phyloP scores from a whole-genome alignment of 1,140 invertebrate genomes.

The Caenorhabditis latens region DNA sequence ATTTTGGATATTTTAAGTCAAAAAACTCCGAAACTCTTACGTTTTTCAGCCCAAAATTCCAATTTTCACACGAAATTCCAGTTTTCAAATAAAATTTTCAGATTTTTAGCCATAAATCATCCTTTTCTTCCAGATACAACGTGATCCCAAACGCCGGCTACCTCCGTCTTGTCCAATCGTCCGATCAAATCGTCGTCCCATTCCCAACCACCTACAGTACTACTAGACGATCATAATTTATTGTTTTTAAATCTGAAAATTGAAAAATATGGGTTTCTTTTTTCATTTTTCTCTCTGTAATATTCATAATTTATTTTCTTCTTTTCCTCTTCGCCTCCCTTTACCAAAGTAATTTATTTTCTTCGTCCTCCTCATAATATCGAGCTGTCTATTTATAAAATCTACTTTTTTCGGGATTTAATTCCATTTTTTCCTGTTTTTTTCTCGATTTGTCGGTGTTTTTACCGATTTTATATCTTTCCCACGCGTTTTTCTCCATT shows the following conservation, averaged over 20 bases:
- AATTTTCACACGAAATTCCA: slow-evolving; percentile 80
- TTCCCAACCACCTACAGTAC: slow-evolving; percentile 71
- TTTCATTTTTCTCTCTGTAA: background rate
- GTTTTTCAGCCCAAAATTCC: background rate
- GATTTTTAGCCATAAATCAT: slow-evolving; percentile 87
- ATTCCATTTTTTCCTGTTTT: background rate
- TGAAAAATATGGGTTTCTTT: background rate
- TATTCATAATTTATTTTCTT: slow-evolving; percentile 17
- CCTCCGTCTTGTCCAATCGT: slow-evolving; percentile 67
- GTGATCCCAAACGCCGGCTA: slow-evolving; percentile 96
- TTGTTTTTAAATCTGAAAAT: background rate
- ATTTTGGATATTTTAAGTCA: too few species aligned
- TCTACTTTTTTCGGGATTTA: background rate
- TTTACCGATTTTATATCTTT: slow-evolving; percentile 3
- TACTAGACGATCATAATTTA: slow-evolving; percentile 27
- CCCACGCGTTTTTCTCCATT: background rate
- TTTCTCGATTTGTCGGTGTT: background rate
- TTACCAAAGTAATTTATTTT: background rate
- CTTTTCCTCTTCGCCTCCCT: background rate
- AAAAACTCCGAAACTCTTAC: too few species aligned
- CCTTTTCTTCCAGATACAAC: slow-evolving; percentile 96
- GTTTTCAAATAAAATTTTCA: too few species aligned
- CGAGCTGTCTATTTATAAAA: background rate
- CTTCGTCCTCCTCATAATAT: background rate
- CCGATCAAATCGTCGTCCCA: slow-evolving; percentile 67